Evolutionary conservation across 2,888 invertebrate species (phyloP).

Genomic region (Dichetophora obliterata): DNA sequence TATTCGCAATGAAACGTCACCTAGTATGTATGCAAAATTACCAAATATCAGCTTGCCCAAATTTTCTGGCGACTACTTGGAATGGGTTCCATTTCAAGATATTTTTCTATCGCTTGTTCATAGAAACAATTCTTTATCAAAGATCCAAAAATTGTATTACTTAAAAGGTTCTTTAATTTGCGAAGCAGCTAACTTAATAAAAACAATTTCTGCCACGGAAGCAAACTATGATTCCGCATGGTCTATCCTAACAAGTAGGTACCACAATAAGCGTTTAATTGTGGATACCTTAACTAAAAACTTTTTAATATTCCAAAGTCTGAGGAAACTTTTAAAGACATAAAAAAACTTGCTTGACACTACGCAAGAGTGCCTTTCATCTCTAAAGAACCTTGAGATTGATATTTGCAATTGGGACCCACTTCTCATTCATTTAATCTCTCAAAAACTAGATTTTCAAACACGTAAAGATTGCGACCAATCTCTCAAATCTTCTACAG

Average conservation of each 20-base stretch:
- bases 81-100: constrained; percentile 25
- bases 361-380: constrained; percentile 10
- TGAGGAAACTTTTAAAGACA: no score
- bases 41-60: constrained; percentile 33
- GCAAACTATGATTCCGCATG: no score
- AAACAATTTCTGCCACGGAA: no score
- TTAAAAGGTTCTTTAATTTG: no score
- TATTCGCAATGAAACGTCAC: neutral
- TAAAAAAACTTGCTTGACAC: no score
- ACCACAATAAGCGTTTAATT: no score
- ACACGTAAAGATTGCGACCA: constrained; percentile 6
- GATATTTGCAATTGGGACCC: constrained; percentile 14
- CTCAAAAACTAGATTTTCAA: constrained; percentile 24
- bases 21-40: neutral
- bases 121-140: neutral
- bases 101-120: constrained; percentile 6
- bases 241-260: no score
- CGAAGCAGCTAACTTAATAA: no score
- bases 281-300: no score
- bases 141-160: neutral
- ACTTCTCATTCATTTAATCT: neutral
- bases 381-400: constrained; percentile 19
- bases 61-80: constrained; percentile 18
- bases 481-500: constrained; percentile 25
- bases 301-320: no score